These are phyloP conservation scores for Drosophila pseudoobscura DNA, from an alignment of 1,140 invertebrate species.

Conservation along the genomic window DNA sequence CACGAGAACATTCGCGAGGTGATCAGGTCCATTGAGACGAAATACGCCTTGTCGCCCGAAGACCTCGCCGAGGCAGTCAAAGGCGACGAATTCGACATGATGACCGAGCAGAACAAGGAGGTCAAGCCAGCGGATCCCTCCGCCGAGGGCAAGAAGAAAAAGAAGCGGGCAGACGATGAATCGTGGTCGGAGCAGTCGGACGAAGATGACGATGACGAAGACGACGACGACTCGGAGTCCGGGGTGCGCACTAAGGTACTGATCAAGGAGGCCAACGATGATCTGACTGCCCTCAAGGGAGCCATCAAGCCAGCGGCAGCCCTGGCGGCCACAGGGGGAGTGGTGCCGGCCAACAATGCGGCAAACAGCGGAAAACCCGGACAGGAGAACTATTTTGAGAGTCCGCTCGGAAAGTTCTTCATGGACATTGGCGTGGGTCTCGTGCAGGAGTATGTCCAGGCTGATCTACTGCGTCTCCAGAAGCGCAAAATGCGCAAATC, in stretches of 20 bases:
- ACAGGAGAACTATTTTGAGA: slow-evolving; percentile 89
- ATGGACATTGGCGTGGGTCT: slow-evolving; percentile 95
- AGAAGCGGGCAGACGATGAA: slow-evolving; percentile 79
- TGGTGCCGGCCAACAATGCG: slow-evolving; percentile 23
- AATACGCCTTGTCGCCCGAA: slow-evolving; percentile 85
- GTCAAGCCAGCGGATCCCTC: slow-evolving; percentile 58
- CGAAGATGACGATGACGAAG: slow-evolving; percentile 84
- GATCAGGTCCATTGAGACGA: slow-evolving; percentile 87
- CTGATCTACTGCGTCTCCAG: slow-evolving; percentile 93
- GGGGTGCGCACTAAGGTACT: slow-evolving; percentile 84
- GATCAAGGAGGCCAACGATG: slow-evolving; percentile 85
- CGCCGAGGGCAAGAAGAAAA: slow-evolving; percentile 79
- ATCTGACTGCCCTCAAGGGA: slow-evolving; percentile 84
- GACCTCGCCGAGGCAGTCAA: slow-evolving; percentile 83
- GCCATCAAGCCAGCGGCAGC: slow-evolving; percentile 84
- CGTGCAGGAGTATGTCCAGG: slow-evolving; percentile 96
- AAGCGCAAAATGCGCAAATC: slow-evolving; percentile 90
- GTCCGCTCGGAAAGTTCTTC: slow-evolving; percentile 95
- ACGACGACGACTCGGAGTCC: slow-evolving; percentile 84
- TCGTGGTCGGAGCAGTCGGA: slow-evolving; percentile 84
- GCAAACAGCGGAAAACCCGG: slow-evolving; percentile 52
- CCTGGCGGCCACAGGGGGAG: slow-evolving; percentile 71
- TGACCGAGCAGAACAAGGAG: slow-evolving; percentile 77
- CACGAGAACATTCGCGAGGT: slow-evolving; percentile 90
- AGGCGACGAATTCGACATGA: slow-evolving; percentile 82